Evolutionary conservation across 2,888 invertebrate species (phyloP), one percentile per base, ranked within the genome.

Genomic region (Drosophila maculinotata): DNA sequence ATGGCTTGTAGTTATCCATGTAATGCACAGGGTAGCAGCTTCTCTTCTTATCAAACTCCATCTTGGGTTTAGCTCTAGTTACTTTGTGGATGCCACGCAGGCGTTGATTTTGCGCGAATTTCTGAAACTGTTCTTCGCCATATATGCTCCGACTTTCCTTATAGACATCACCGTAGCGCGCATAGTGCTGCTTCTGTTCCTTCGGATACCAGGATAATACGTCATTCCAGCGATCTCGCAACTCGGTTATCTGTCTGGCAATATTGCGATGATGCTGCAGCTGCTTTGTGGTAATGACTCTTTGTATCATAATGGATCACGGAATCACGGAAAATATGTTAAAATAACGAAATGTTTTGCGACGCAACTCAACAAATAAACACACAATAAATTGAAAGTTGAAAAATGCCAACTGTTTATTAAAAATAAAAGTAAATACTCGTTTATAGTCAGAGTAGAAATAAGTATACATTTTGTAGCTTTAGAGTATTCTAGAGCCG

Each of bases 221-320:
- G 2, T 31, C 42, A 1, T 17, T 3, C 65, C 79, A 81, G 0
- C 54, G 65, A n/a, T 57, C 38, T 0, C 48, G 48, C 10, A 49
- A 1, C 7, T 52, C 25, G 0, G 12, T 7, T 3, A 48, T 41
- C 5, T 63, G 53, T 2, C 10, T 35, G 5, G 38, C 51, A 6
- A 36, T 28, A 0, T 14, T 8, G 4, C 60, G 57, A 6, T 31
- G 33, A 15, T 72, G 44, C 7, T 23, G 8, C 1, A 81, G 36
- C 42, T 78, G 79, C 3, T 74, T 45, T 12, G 30, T 25, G 15
- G 68, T 81, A 0, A 75, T 58, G 0, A 81, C 30, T 1, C 49
- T 26, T 20, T n/a, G n/a, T n/a, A n/a, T 20, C 20, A 20, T 20
- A 20, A 2, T 10, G n/a, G 10, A 12, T 47, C 45, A 36, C n/a